Percentiles rank a stretch among this genome's conserved stretches.
Evolutionary conservation across 2,797 vertebrate species (phyloP).

Genomic region (Sebastes ruberrimus): DNA sequence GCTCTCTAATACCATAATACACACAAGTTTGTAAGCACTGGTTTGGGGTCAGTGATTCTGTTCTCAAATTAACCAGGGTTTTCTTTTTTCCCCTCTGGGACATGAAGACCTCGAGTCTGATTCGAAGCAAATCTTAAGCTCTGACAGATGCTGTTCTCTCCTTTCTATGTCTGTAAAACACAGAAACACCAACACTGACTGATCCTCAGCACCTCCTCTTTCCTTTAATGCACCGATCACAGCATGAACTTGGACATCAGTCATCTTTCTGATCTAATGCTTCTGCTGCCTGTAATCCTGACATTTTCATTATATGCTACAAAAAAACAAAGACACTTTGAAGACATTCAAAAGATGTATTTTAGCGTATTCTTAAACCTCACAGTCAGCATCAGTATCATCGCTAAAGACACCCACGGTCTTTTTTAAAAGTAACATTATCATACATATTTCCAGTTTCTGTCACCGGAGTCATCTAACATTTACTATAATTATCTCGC

Average conservation of each 20-base stretch:
- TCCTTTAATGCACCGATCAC: not conserved
- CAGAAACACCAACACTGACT: not conserved
- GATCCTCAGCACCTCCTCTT: not conserved
- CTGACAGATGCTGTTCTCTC: not conserved
- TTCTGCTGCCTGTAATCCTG: not conserved
- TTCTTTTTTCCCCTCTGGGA: not conserved
- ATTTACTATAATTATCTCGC: not conserved
- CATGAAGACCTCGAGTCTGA: not conserved
- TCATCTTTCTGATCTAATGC: not conserved
- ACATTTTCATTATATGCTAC: not conserved
- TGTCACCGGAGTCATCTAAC: not conserved
- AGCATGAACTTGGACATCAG: not conserved
- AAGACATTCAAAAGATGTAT: not conserved
- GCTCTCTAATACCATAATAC: constrained; percentile 37
- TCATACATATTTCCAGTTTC: not conserved
- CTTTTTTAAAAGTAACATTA: not conserved
- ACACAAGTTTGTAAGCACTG: constrained; percentile 7
- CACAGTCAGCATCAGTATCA: not conserved
- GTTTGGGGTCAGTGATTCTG: constrained; percentile 30
- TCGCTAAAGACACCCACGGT: not conserved
- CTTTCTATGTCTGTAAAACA: not conserved
- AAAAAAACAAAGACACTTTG: not conserved
- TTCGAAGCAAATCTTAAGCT: not conserved
- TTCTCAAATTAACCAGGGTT: not conserved
- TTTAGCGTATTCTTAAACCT: accelerated